Conservation (phyloP, 1,140 invertebrate genomes). For the Formica exsecta region DNA sequence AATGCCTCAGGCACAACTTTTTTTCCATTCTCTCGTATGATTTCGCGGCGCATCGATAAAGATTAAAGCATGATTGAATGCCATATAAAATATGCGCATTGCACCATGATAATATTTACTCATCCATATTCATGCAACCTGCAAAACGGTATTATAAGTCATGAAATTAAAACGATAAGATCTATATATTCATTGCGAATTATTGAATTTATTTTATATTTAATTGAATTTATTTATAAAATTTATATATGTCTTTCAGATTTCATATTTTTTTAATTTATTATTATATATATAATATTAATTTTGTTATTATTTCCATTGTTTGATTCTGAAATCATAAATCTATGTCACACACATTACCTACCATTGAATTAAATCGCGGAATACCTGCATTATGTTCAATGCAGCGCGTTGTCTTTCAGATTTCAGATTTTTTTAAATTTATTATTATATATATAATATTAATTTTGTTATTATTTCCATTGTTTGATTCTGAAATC, state of each 20-base stretch:
- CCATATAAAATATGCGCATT: constrained; percentile 27
- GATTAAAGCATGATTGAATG: constrained; percentile 28
- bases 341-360: not conserved
- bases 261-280: not conserved
- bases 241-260: too few relatives aligned
- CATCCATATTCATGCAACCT: not conserved
- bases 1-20: constrained; percentile 49
- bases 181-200: not conserved
- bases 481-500: not conserved
- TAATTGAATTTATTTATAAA: not conserved
- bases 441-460: not conserved
- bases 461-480: constrained; percentile 1
- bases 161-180: not conserved
- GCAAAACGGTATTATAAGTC: not conserved
- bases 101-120: constrained; percentile 11
- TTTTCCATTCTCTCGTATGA: constrained; percentile 9
- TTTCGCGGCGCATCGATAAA: constrained; percentile 31
- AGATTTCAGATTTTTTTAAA: too few relatives aligned
- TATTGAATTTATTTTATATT: constrained; percentile 2
- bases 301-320: constrained; percentile 1
- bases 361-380: constrained; percentile 46
- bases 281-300: not conserved
- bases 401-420: constrained; percentile 21
- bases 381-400: constrained; percentile 13
- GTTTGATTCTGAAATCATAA: not conserved